Base-by-base conservation (phyloP, 2,888 invertebrate genomes). In the Halictus quadricinctus region DNA sequence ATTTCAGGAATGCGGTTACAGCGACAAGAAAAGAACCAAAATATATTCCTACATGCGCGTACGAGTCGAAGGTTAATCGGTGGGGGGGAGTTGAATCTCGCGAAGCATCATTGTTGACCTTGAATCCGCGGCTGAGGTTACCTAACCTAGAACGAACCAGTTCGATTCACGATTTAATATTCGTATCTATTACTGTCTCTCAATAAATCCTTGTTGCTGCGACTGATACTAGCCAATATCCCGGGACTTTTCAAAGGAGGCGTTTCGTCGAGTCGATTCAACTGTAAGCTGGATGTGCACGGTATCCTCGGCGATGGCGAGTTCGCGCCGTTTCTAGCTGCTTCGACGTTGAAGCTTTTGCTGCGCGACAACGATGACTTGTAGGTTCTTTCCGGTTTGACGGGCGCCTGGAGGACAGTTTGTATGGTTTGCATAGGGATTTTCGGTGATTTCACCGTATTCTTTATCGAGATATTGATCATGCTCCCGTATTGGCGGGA, bases 271-370 rank as follows among this genome's bases (percentile, higher is more conserved):
- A 97, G 94, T 36, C 96, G 95, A 92, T 96, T 97, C 72, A 98
- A 95, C 93, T 97, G 97, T 58, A 97, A 97, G 94, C 97, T 97
- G 6, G 97, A 97, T 93, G 97, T 97, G 94, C 97, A 97, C 94
- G 97, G 96, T 81, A 95, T 83, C 12, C 87, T 83, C 91, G 90
- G 95, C 90, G 90, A 94, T 90, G 85, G 94, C 8, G 85, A 82
- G 0, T 91, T 90, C 8, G 76, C 74, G 2, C 86, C 91, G 91
- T 95, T 95, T 79, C 95, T 95, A 85, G 95, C 95, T 73, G 96
- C 97, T 91, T 97, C 97, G 90, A 97, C 97, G 95, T 97, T 98
- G 95, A 98, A 97, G 94, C 98, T 98, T 95, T 98, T 97, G 95
- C 98, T 98, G 84, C 98, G 96, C 85, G 97, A 96, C 69, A 98